Evolutionary conservation across 2,888 invertebrate species (phyloP).

Genomic region (Sminthurinus aureus): DNA sequence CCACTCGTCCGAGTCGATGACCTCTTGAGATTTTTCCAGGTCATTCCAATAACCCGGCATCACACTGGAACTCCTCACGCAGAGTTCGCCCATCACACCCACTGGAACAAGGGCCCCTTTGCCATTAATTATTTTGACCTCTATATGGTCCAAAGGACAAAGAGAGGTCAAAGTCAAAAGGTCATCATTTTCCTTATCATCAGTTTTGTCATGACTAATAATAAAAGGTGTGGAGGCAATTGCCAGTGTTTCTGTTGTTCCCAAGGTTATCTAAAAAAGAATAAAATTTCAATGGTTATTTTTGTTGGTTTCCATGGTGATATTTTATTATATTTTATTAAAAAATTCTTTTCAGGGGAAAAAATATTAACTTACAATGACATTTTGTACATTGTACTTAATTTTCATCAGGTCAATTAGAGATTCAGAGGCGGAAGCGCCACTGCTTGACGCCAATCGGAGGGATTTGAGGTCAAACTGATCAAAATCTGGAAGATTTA

Average conservation of each 20-base stretch:
- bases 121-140: constrained; percentile 70
- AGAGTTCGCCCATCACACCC: constrained; percentile 79
- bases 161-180: constrained; percentile 66
- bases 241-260: too few species aligned
- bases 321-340: too few species aligned
- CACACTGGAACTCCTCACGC: constrained; percentile 75
- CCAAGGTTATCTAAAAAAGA: too few species aligned
- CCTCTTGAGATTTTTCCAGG: constrained; percentile 75
- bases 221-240: too few species aligned
- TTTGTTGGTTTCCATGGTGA: too few species aligned
- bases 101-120: constrained; percentile 73
- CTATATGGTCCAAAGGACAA: constrained; percentile 66
- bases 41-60: constrained; percentile 87
- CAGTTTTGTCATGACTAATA: too few species aligned
- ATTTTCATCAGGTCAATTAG: constrained; percentile 62
- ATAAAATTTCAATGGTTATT: too few species aligned
- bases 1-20: constrained; percentile 76
- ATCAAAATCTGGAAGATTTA: constrained; percentile 66
- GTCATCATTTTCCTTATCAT: constrained; percentile 64
- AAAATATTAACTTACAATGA: constrained; percentile 51
- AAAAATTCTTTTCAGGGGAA: too few species aligned
- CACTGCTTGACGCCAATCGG: constrained; percentile 73
- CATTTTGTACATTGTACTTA: constrained; percentile 57
- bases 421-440: constrained; percentile 73
- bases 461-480: constrained; percentile 64